Evolutionary conservation across 2,113 vertebrate genomes (phyloP).

Genomic region (Pterocles gutturalis): DNA sequence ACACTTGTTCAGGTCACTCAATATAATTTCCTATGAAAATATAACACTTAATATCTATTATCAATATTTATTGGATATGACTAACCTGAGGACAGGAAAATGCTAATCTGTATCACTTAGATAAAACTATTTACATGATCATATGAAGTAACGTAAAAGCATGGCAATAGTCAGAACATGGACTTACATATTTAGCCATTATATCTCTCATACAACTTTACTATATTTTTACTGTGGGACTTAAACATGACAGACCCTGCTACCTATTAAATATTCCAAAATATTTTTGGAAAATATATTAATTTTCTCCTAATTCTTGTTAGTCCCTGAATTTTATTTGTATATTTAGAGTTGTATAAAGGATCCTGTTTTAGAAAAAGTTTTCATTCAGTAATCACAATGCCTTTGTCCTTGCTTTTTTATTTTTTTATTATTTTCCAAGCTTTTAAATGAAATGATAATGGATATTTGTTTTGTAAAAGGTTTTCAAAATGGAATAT

Average conservation of each 20-base stretch:
- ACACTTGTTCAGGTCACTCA: not conserved
- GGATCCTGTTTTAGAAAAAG: not conserved
- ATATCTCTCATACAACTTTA: not conserved
- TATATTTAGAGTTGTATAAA: not conserved
- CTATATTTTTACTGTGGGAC: not conserved
- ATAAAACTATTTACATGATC: not conserved
- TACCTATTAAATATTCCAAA: not conserved
- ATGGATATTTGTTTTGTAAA: not conserved
- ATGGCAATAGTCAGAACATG: not conserved
- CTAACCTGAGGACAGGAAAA: not conserved
- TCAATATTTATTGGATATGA: not conserved
- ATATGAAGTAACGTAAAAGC: not conserved
- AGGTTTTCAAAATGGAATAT: not conserved
- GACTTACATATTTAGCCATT: not conserved
- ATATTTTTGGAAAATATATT: not conserved
- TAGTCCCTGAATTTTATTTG: not conserved
- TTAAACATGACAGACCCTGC: not conserved
- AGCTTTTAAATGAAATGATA: not conserved
- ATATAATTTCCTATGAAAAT: not conserved
- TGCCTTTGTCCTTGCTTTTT: not conserved
- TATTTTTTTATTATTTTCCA: not conserved
- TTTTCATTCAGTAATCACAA: not conserved
- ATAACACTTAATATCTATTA: not conserved
- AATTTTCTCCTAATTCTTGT: not conserved
- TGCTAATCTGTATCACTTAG: not conserved